phyloP scores from a whole-genome alignment of 37 sponge, comb jelly and placozoan genomes.

The Haliclona indistincta region DNA sequence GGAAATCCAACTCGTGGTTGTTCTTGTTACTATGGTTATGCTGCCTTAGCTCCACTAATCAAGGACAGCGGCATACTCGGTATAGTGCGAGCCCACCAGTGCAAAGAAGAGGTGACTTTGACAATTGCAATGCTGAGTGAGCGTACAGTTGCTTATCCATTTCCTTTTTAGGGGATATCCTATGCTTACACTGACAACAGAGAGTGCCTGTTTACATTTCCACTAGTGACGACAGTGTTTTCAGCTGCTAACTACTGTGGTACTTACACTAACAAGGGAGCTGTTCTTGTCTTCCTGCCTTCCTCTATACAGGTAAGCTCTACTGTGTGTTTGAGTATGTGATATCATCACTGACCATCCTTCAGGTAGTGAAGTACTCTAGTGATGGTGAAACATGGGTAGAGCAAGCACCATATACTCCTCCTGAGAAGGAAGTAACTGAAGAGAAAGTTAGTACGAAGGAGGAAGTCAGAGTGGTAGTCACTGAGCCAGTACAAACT shows the following conservation, averaged over 20 bases:
- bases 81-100: constrained; percentile 81
- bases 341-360: background rate
- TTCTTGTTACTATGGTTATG: constrained; percentile 70
- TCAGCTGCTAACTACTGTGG: constrained; percentile 90
- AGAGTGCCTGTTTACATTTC: constrained; percentile 36
- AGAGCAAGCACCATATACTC: constrained; percentile 20
- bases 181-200: constrained; percentile 53
- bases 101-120: constrained; percentile 60
- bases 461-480: background rate
- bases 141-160: background rate
- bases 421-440: constrained; percentile 6
- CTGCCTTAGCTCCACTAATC: constrained; percentile 60
- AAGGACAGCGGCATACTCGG: constrained; percentile 57
- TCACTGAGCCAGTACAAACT: background rate
- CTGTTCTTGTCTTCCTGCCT: constrained; percentile 51
- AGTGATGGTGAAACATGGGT: constrained; percentile 38
- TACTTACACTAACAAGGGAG: constrained; percentile 75
- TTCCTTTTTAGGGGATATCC: constrained; percentile 42
- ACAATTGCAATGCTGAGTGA: background rate
- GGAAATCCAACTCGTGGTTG: constrained; percentile 84
- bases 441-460: background rate
- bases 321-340: background rate
- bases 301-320: background rate
- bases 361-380: constrained; percentile 17
- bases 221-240: constrained; percentile 79